A percentile compares a stretch with the other conserved stretches of the same genome.
Conservation (phyloP, 2,797 vertebrate species). For the Crypturellus tataupa region DNA sequence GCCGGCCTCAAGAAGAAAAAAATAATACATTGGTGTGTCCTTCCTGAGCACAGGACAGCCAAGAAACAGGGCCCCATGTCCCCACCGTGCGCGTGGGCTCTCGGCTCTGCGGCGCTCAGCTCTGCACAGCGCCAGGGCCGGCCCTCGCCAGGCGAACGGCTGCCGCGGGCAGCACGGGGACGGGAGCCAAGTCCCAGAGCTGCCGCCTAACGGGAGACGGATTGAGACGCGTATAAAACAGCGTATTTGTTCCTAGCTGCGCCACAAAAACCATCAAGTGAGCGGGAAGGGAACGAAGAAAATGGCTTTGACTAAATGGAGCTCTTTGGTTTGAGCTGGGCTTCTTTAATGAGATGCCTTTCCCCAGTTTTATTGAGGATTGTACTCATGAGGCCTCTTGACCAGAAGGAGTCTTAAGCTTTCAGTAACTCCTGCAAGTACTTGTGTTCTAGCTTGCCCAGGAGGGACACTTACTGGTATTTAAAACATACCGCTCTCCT, state of each 20-base stretch:
- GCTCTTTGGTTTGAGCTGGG: background rate
- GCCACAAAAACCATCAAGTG: background rate
- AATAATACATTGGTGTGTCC: background rate
- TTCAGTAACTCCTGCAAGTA: background rate
- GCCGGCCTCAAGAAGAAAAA: background rate
- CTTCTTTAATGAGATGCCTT: background rate
- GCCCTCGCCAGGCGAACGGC: background rate
- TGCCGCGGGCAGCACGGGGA: background rate
- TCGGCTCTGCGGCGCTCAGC: background rate
- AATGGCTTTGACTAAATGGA: conserved; percentile 8
- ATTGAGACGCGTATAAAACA: background rate
- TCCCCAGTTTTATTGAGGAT: background rate
- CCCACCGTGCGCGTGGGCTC: rapidly evolving
- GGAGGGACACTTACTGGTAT: background rate
- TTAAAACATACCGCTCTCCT: conserved; percentile 24
- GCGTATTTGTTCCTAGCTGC: background rate
- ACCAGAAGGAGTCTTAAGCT: conserved; percentile 1
- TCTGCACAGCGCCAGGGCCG: background rate
- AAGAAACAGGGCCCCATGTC: rapidly evolving
- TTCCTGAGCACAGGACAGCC: background rate
- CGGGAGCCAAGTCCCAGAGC: background rate
- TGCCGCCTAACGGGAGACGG: background rate
- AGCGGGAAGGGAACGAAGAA: background rate
- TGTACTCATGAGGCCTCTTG: conserved; percentile 37
- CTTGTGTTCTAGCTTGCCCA: conserved; percentile 34